Base-by-base conservation (phyloP, 2,113 vertebrate species). In the Talpa occidentalis region DNA sequence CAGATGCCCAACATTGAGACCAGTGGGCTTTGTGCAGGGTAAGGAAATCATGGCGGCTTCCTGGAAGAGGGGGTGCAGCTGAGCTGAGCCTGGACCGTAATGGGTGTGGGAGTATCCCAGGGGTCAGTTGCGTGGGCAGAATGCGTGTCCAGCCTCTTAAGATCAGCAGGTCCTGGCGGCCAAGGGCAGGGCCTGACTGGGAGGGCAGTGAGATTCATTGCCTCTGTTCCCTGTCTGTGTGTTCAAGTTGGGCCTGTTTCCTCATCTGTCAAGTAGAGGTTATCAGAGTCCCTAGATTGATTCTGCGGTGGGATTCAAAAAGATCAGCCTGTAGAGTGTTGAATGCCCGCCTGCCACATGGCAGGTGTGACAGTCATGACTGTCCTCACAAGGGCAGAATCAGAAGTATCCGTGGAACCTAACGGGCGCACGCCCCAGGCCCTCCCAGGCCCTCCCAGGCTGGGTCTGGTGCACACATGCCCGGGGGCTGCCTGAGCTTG, bases 261-360 rank as follows among this genome's bases (percentile, higher is more conserved):
- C 52, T 42, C 17, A 10, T 14, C 28, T 30, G 60, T 22, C 35
- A 62, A 6, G 8, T n/a, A 21, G 83, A 16, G 11, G 10, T 73
- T 19, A 2, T 62, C 49, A 10, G 83, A 9, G 60, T 28, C 19
- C 44, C 6, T 8, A 22, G 35, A 40, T 26, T 3, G 24, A 32
- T 0, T 26, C 24, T 17, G 22, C 35, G 67, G 0, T 49, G 35
- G 21, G 54, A 62, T 17, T 32, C 0, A 2, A 28, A 0, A 30
- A 9, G 70, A 3, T 44, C 8, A 2, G 0, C 11, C 10, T 26
- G 42, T 35, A 0, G 30, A 1, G 0, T 12, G 32, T 30, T 54
- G 76, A 40, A 5, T 1, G 0, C 52, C 37, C 35, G 42, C 56
- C 79, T 26, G 69, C 44, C 69, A 11, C 5, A 6, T 66, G 87